Evolutionary conservation across 2,113 vertebrate species (phyloP).

Genomic region (Entosphenus tridentatus): DNA sequence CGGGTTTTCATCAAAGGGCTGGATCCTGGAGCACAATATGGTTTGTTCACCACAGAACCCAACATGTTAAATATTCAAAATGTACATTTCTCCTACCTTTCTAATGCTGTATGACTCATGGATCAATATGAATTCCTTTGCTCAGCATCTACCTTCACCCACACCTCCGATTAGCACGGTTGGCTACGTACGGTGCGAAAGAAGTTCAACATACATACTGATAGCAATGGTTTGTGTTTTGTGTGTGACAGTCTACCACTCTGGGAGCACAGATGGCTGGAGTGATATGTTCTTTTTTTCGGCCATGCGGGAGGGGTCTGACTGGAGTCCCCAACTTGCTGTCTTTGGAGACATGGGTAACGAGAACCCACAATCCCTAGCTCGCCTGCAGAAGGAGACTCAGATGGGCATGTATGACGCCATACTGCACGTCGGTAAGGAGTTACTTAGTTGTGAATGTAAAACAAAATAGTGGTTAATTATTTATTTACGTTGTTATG

Average conservation of each 20-base stretch:
- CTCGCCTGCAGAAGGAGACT: conserved; percentile 38
- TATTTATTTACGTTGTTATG: too few species aligned
- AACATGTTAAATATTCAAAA: not conserved
- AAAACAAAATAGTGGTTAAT: too few species aligned
- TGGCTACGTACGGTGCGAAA: not conserved
- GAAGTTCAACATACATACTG: not conserved
- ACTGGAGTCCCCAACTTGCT: conserved; percentile 42
- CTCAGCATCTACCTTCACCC: not conserved
- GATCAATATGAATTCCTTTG: not conserved
- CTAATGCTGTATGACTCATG: not conserved
- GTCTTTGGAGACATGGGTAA: conserved; percentile 55
- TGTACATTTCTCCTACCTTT: not conserved
- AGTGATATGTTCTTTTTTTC: conserved; percentile 38
- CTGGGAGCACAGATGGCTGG: conserved; percentile 41
- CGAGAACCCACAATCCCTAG: conserved; percentile 48
- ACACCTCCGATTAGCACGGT: not conserved
- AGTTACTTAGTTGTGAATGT: too few species aligned
- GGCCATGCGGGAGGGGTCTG: conserved; percentile 24
- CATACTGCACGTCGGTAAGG: conserved; percentile 48
- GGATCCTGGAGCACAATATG: conserved; percentile 26
- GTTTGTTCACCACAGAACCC: conserved; percentile 16
- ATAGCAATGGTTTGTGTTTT: not conserved
- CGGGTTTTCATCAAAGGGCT: conserved; percentile 30
- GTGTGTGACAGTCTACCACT: conserved; percentile 33
- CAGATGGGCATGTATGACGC: conserved; percentile 37